A percentile compares a stretch with the other conserved stretches of the same genome.
These are phyloP conservation scores for Burhinus bistriatus DNA, from an alignment of 2,113 vertebrate genomes.

Conservation along the genomic window DNA sequence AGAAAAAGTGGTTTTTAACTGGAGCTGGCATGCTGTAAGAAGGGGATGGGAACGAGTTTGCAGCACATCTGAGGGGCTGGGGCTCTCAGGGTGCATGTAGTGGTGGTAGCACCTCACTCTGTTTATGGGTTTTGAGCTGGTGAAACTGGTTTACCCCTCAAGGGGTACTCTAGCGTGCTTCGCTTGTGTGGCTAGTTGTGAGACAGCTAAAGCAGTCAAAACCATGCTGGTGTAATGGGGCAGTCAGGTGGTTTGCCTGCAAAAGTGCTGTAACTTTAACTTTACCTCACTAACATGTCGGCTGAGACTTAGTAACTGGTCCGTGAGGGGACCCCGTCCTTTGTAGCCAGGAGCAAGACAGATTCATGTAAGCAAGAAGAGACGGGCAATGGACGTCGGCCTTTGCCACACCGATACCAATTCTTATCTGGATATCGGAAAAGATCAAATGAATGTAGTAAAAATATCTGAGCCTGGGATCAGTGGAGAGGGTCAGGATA, in stretches of 20 bases:
- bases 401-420: neutral
- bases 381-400: neutral
- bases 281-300: neutral
- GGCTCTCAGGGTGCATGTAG: accelerated
- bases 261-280: neutral
- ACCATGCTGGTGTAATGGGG: neutral
- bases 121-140: neutral
- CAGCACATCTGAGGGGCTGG: neutral
- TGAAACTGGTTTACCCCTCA: neutral
- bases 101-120: neutral
- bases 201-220: neutral
- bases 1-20: neutral
- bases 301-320: neutral
- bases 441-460: neutral
- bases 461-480: neutral
- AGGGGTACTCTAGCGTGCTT: neutral
- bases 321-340: neutral
- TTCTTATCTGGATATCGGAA: neutral
- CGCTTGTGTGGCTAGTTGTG: neutral
- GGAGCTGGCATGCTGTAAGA: neutral
- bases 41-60: neutral
- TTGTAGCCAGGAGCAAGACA: neutral
- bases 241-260: neutral
- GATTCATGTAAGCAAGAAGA: neutral
- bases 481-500: neutral